Evolutionary conservation across 2,113 vertebrate genomes (phyloP).

Genomic region (Megaceryle torquata): DNA sequence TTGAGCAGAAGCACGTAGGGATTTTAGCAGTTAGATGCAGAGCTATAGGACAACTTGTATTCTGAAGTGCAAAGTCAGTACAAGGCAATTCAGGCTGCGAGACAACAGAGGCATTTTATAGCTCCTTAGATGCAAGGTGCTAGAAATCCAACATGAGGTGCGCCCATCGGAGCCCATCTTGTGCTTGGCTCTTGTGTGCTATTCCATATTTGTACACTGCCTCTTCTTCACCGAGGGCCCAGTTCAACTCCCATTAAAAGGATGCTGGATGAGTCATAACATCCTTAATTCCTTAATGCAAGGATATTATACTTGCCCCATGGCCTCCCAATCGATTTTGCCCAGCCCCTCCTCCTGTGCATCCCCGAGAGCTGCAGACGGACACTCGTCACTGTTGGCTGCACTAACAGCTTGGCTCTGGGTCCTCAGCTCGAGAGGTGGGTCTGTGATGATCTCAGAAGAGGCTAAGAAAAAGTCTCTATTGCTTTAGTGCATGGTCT

Average conservation of each 20-base stretch:
- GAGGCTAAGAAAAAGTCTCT: not conserved
- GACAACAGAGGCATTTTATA: not conserved
- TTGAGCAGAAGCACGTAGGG: not conserved
- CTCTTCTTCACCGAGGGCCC: not conserved
- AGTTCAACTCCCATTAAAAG: not conserved
- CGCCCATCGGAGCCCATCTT: not conserved
- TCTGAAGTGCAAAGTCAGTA: not conserved
- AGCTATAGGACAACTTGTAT: not conserved
- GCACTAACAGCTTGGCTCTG: no score
- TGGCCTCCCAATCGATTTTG: rapidly evolving
- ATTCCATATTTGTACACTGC: rapidly evolving
- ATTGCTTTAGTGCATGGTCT: rapidly evolving
- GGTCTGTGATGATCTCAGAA: not conserved
- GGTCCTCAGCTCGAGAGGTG: not conserved
- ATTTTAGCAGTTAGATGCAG: not conserved
- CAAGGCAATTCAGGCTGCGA: not conserved
- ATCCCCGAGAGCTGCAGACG: not conserved
- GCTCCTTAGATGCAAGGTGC: not conserved
- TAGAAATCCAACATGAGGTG: rapidly evolving
- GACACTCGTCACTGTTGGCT: rapidly evolving
- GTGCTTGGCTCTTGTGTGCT: not conserved
- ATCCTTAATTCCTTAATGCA: not conserved
- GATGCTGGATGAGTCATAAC: not conserved
- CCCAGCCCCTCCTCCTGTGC: rapidly evolving
- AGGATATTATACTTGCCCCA: not conserved